Conservation (phyloP, 2,888 invertebrate species). For the Elysia crispata region DNA sequence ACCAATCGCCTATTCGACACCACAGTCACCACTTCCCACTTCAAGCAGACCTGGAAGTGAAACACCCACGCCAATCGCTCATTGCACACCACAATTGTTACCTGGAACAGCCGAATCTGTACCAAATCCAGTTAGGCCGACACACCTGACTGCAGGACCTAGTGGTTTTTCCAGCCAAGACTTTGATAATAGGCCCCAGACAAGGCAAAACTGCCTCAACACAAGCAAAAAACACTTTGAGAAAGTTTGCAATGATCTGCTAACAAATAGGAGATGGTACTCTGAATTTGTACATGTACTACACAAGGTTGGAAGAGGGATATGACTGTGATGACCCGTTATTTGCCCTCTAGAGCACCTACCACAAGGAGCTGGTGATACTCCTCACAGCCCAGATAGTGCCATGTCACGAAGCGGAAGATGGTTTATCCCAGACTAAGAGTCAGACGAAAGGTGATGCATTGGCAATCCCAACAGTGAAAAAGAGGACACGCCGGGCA, state of each 20-base stretch:
- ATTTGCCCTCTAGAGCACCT: background rate
- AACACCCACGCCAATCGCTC: too few relatives aligned
- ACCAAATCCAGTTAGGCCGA: background rate
- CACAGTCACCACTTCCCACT: background rate
- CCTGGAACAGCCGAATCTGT: too few relatives aligned
- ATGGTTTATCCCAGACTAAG: background rate
- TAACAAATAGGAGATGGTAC: conserved; percentile 11
- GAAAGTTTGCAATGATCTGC: conserved; percentile 25
- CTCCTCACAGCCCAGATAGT: background rate
- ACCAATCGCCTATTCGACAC: too few relatives aligned
- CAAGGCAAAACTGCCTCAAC: background rate
- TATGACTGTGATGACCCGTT: conserved; percentile 20
- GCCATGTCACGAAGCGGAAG: background rate
- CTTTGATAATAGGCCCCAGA: background rate
- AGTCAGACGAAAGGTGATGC: background rate
- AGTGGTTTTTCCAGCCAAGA: background rate
- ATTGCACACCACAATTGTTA: too few relatives aligned
- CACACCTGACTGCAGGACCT: background rate
- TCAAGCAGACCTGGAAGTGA: too few relatives aligned
- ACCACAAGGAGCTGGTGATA: background rate
- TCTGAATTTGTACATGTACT: background rate
- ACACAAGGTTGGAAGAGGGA: conserved; percentile 1
- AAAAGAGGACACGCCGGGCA: background rate
- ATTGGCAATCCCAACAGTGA: background rate
- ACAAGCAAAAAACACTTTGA: background rate